These are phyloP conservation scores for Seira musarum DNA, from an alignment of 2,888 invertebrate genomes.

Conservation along the genomic window DNA sequence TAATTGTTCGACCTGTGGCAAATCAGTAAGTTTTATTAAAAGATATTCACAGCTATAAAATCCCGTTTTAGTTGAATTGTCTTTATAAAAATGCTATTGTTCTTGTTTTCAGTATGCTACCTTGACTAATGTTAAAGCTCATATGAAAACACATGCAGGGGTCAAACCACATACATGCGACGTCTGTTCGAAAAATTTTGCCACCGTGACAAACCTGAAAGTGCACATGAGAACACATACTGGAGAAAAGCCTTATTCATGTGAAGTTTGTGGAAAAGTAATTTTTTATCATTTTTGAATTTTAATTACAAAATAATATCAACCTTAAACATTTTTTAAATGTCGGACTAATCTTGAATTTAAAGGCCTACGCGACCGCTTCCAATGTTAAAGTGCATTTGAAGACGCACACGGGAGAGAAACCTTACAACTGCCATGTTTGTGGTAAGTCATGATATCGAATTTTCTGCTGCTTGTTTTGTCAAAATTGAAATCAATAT, in stretches of 20 bases:
- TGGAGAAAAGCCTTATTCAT: slow-evolving; percentile 33
- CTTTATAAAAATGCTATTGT: slow-evolving; percentile 25
- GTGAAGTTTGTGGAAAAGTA: too few relatives aligned
- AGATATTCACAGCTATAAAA: too few relatives aligned
- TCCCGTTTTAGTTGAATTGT: too few relatives aligned
- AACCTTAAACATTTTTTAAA: too few relatives aligned
- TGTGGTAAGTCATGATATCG: slow-evolving; percentile 26
- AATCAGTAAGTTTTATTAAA: slow-evolving; percentile 20
- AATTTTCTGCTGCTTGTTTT: too few relatives aligned
- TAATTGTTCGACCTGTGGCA: slow-evolving; percentile 43
- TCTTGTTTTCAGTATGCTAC: slow-evolving; percentile 31
- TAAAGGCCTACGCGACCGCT: slow-evolving; percentile 38
- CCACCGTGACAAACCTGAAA: slow-evolving; percentile 49
- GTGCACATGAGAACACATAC: slow-evolving; percentile 43
- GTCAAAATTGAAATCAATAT: too few relatives aligned
- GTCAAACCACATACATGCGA: slow-evolving; percentile 44
- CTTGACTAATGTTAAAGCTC: slow-evolving; percentile 43
- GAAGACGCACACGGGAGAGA: slow-evolving; percentile 47
- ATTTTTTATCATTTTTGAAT: too few relatives aligned
- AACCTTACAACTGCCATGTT: slow-evolving; percentile 39
- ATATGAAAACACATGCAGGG: slow-evolving; percentile 48
- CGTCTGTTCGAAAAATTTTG: slow-evolving; percentile 42
- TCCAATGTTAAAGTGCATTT: slow-evolving; percentile 45
- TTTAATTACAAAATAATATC: too few relatives aligned
- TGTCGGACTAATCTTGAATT: not conserved